Evolutionary conservation across 1,140 invertebrate species (phyloP).

Genomic region (Platyura marginata): DNA sequence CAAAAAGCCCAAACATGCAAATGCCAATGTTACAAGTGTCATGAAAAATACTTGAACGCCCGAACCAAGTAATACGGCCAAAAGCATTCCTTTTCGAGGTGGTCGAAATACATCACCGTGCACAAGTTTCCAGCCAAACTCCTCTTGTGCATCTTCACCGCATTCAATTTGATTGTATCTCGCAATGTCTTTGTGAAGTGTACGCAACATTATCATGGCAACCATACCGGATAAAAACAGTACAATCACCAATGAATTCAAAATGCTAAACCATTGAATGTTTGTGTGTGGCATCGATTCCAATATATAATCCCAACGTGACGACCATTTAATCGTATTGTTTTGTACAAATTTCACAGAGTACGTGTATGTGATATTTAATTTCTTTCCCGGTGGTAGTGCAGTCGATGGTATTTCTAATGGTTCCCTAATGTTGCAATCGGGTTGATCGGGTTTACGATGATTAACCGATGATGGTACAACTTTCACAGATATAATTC

Average conservation of each 20-base stretch:
- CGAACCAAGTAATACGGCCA: conserved; percentile 87
- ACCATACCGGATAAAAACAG: conserved; percentile 94
- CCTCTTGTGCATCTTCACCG: conserved; percentile 92
- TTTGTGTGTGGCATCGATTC: conserved; percentile 97
- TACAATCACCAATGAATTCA: conserved; percentile 79
- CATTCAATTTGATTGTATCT: conserved; percentile 94
- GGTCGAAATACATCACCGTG: conserved; percentile 91
- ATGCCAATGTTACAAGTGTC: conserved; percentile 66
- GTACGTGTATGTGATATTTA: conserved; percentile 74
- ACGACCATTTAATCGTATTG: conserved; percentile 90
- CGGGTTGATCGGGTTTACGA: conserved; percentile 20
- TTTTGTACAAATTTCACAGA: conserved; percentile 64
- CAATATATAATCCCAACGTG: conserved; percentile 97
- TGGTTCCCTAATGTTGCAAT: conserved; percentile 37
- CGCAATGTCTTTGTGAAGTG: conserved; percentile 96
- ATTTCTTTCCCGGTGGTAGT: conserved; percentile 28
- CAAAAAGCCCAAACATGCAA: conserved; percentile 94
- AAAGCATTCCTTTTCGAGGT: conserved; percentile 89
- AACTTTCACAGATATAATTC: conserved; percentile 70
- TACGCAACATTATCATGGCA: conserved; percentile 95
- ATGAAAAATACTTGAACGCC: conserved; percentile 79
- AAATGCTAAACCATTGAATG: conserved; percentile 96
- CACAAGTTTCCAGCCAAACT: conserved; percentile 98
- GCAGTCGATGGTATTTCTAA: conserved; percentile 45
- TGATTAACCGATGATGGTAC: conserved; percentile 64